Conservation (phyloP, 64 coral and sea anemone genomes). For the Orbicella faveolata region DNA sequence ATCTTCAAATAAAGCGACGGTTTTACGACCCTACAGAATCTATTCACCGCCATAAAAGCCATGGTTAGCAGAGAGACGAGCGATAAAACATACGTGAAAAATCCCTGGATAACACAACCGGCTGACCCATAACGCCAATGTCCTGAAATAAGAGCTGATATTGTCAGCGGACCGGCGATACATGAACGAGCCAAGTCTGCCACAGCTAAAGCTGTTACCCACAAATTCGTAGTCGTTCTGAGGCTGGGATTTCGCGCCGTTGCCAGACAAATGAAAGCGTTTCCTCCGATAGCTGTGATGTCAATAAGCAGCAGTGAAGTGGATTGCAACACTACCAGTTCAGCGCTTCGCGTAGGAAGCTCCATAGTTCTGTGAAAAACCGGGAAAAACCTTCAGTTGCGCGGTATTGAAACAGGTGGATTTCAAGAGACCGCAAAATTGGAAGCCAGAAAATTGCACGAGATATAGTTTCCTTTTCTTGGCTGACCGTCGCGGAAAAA, state of each 20-base stretch:
- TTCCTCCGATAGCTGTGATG: constrained; percentile 53
- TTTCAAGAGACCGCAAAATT: not conserved
- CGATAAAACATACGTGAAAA: constrained; percentile 69
- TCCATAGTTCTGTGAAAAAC: not conserved
- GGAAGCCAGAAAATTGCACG: not conserved
- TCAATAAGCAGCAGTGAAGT: constrained; percentile 51
- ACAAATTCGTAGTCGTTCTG: constrained; percentile 72
- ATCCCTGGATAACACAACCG: constrained; percentile 58
- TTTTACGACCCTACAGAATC: constrained; percentile 84
- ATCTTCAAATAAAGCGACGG: constrained; percentile 68
- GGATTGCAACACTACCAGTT: constrained; percentile 9
- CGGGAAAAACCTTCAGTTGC: too few relatives aligned
- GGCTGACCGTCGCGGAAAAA: not conserved
- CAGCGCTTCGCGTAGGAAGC: not conserved
- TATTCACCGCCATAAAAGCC: constrained; percentile 78
- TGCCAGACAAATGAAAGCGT: constrained; percentile 65
- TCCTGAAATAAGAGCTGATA: constrained; percentile 54
- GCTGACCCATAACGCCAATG: constrained; percentile 64
- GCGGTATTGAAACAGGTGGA: not conserved
- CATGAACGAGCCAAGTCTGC: constrained; percentile 67
- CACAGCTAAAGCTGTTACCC: constrained; percentile 69
- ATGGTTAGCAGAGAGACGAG: constrained; percentile 76
- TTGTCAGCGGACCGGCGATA: constrained; percentile 61
- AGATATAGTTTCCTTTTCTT: not conserved
- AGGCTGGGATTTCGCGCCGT: constrained; percentile 62